Base-by-base conservation (phyloP, 2,797 vertebrate genomes). In the Premnoplex brunnescens region DNA sequence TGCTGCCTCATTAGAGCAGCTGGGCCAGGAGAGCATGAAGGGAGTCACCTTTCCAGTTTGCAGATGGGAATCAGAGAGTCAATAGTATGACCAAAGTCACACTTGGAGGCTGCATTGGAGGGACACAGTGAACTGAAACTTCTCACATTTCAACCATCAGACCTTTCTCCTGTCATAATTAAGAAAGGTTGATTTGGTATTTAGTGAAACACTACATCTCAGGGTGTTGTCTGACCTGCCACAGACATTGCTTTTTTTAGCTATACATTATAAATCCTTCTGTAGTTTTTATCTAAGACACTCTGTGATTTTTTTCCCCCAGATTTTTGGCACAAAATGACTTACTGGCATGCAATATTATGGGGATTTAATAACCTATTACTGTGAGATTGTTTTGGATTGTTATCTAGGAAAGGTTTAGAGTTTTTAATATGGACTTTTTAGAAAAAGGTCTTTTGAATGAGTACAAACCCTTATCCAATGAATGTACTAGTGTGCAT, bases 101-200 rank as follows among this genome's bases (percentile, higher is more conserved):
- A 12, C 28, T 71, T 0, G 0, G 44, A 64, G 23, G 22, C 80
- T 92, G 44, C 0, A 0, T 9, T 19, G 10, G 26, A 69, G 39
- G 15, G 62, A 55, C 26, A 37, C 32, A 27, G 22, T 19, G 41
- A 89, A n/a, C 39, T 58, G 37, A 72, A 89, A 58, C 36, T 59
- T 91, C 37, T 59, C 59, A 12, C 8, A 4, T 83, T 90, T 92
- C 73, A 71, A 39, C 18, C 10, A 44, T 22, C 16, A 48, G 48
- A 52, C 12, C 32, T 81, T 55, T 36, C 9, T 41, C 36, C 52
- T 52, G 16, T 54, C 8, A 5, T 32, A 80, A 39, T 48, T 88
- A 48, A 84, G 66, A 13, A 67, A 24, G 9, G 5, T 41, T 85
- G 89, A 54, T 73, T 68, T 55, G 81, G 43, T 46, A 63, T 81